Percentiles rank a stretch among this genome's conserved stretches.
phyloP scores from a whole-genome alignment of 2,888 invertebrate genomes.

The Melipona bicolor region DNA sequence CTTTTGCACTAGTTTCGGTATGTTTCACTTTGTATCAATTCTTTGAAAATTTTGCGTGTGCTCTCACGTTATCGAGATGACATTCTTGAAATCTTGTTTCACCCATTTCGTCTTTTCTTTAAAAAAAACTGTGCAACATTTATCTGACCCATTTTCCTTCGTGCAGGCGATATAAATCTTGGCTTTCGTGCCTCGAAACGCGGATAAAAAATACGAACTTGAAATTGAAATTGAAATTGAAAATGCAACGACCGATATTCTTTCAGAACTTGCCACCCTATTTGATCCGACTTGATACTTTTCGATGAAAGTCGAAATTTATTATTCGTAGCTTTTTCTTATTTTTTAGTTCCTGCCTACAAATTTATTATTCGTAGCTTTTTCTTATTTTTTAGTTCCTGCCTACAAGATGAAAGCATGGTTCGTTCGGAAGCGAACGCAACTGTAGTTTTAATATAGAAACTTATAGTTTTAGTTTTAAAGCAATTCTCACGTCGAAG shows the following conservation, averaged over 20 bases:
- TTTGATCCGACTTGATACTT: no score
- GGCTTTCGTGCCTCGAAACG: background rate
- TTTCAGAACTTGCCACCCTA: background rate
- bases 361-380: background rate
- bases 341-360: background rate
- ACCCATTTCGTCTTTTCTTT: background rate
- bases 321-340: background rate
- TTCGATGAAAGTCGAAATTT: background rate
- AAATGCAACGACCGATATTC: background rate
- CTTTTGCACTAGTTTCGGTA: background rate
- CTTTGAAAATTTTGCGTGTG: background rate
- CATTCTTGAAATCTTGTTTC: background rate
- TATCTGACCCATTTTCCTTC: slow-evolving; percentile 4
- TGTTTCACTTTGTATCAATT: background rate
- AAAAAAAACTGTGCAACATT: slow-evolving; percentile 2
- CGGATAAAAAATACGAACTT: background rate
- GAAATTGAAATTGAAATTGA: slow-evolving; percentile 2
- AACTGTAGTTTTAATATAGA: no score
- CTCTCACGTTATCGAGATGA: background rate
- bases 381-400: background rate
- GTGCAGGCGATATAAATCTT: slow-evolving; percentile 1
- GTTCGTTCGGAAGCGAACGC: background rate
- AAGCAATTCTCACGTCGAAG: background rate
- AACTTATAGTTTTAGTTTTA: background rate
- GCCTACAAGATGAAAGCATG: background rate